These are phyloP conservation scores for Cataglyphis cursor DNA, from an alignment of 2,888 invertebrate genomes.

Conservation along the genomic window DNA sequence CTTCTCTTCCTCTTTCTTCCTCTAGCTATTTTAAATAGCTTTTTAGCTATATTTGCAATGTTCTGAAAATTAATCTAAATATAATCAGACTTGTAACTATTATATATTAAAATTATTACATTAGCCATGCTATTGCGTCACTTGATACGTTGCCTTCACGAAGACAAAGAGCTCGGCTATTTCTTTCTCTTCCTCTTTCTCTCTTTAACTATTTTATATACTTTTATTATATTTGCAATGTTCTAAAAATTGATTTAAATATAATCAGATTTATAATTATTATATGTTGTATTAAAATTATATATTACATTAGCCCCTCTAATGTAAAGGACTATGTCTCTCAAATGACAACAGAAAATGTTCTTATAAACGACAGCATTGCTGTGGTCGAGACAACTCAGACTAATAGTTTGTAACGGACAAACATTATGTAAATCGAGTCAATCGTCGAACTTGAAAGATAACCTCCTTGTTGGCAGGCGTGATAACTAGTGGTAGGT, in stretches of 20 bases:
- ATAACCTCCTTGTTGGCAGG: conserved; percentile 76
- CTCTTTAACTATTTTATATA: neutral
- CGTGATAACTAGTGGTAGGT: conserved; percentile 69
- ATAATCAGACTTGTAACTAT: neutral
- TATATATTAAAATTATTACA: neutral
- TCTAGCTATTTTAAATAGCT: neutral
- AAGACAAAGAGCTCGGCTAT: conserved; percentile 31
- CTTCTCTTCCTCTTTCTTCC: neutral
- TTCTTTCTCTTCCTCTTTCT: neutral
- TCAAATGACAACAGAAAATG: neutral
- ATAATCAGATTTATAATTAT: neutral
- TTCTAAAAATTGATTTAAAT: neutral
- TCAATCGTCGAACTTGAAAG: conserved; percentile 79
- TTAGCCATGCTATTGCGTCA: conserved; percentile 24
- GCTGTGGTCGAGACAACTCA: conserved; percentile 17
- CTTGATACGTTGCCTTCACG: conserved; percentile 38
- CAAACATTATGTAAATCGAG: conserved; percentile 79
- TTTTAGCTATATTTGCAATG: neutral
- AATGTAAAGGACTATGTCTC: neutral
- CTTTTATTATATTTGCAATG: neutral
- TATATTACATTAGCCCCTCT: neutral
- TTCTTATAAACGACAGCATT: conserved; percentile 4
- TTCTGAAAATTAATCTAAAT: neutral
- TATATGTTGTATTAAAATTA: neutral
- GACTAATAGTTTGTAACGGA: conserved; percentile 48